Percentiles rank a stretch among this genome's conserved stretches.
phyloP scores from a whole-genome alignment of 2,797 vertebrate species.

The Passerculus sandwichensis region DNA sequence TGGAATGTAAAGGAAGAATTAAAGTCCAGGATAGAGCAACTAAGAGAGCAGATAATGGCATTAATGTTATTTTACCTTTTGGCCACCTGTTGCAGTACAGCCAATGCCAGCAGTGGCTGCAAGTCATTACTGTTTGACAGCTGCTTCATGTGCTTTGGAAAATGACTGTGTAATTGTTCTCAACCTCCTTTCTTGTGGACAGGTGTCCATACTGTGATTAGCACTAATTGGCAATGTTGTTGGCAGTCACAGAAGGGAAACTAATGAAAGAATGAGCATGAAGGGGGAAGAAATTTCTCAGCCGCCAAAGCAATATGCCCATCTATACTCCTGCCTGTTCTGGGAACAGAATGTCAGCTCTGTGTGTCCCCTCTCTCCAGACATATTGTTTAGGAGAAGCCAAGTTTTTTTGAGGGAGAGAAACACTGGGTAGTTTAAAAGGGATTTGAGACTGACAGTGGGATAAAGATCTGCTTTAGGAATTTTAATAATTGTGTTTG shows the following conservation, averaged over 20 bases:
- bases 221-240: constrained; percentile 46
- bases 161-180: constrained; percentile 44
- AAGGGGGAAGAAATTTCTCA: background rate
- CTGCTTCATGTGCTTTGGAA: constrained; percentile 37
- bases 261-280: constrained; percentile 26
- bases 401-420: background rate
- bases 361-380: background rate
- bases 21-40: background rate
- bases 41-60: background rate
- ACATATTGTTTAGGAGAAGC: background rate
- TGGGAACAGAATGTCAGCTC: background rate
- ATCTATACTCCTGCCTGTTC: background rate
- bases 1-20: background rate
- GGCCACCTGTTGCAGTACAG: constrained; percentile 24
- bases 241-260: constrained; percentile 49
- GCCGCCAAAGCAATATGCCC: background rate
- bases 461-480: background rate
- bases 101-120: constrained; percentile 4
- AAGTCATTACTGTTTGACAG: constrained; percentile 53
- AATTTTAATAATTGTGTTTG: background rate
- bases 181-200: constrained; percentile 42
- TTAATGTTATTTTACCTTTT: constrained; percentile 28
- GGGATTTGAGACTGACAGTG: background rate
- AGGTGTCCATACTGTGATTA: constrained; percentile 63
- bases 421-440: background rate